phyloP scores from a whole-genome alignment of 2,888 invertebrate species.

The Drosophila pseudotakahashii region DNA sequence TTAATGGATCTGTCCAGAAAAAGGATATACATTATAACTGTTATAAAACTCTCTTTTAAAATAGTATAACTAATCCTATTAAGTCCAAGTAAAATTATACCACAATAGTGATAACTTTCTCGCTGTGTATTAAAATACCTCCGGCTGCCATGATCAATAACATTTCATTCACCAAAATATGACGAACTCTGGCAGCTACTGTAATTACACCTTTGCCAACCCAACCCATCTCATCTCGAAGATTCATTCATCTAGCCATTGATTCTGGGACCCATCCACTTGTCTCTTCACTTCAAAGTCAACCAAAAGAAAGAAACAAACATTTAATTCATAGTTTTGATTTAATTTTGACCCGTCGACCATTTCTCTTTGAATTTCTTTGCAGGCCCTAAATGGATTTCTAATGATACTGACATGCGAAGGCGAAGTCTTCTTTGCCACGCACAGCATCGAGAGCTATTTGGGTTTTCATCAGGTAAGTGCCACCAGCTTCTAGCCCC shows the following conservation, averaged over 20 bases:
- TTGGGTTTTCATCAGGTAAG: constrained; percentile 99
- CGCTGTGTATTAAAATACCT: constrained; percentile 5
- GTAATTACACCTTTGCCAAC: constrained; percentile 53
- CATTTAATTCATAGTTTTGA: constrained; percentile 77
- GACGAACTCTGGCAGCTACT: constrained; percentile 58
- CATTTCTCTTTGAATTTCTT: constrained; percentile 62
- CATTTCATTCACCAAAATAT: constrained; percentile 73
- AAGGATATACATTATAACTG: too few species aligned
- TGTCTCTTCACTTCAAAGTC: constrained; percentile 30
- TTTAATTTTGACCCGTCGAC: constrained; percentile 59
- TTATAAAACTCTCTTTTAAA: too few species aligned
- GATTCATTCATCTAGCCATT: constrained; percentile 43
- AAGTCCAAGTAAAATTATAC: too few species aligned
- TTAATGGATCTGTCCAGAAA: too few species aligned
- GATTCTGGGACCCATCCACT: constrained; percentile 33
- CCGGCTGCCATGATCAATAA: constrained; percentile 70
- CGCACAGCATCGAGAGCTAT: constrained; percentile 99
- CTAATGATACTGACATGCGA: constrained; percentile 99
- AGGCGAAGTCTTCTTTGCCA: constrained; percentile 99
- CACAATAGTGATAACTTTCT: background rate
- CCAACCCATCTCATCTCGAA: constrained; percentile 12
- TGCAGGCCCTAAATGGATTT: constrained; percentile 99
- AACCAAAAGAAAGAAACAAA: constrained; percentile 14
- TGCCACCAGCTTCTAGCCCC: constrained; percentile 44
- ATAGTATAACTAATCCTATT: too few species aligned